A percentile compares a stretch with the other conserved stretches of the same genome.
Conservation (phyloP, 1,140 invertebrate species). For the Zaprionus ghesquierei region DNA sequence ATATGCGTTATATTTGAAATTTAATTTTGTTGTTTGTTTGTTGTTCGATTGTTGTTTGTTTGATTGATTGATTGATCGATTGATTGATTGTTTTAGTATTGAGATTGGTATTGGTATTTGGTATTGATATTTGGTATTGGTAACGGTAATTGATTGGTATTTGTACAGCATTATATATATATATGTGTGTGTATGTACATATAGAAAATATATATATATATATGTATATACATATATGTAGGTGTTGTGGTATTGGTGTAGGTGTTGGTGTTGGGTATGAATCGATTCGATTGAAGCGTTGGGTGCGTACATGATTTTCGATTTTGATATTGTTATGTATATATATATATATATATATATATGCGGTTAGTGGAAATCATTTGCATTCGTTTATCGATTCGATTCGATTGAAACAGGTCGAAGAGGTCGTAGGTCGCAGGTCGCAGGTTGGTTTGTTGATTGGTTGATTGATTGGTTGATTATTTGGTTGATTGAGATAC, state of each 20-base stretch:
- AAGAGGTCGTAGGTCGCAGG: slow-evolving; percentile 34
- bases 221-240: too few relatives aligned
- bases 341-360: background rate
- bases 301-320: slow-evolving; percentile 59
- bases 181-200: background rate
- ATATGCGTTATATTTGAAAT: slow-evolving; percentile 40
- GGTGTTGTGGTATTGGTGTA: background rate
- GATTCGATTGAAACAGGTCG: slow-evolving; percentile 25
- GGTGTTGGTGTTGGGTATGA: slow-evolving; percentile 2
- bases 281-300: slow-evolving; percentile 51
- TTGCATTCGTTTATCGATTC: slow-evolving; percentile 36
- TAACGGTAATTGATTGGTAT: slow-evolving; percentile 63
- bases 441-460: slow-evolving; percentile 40
- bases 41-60: background rate
- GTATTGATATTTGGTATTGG: slow-evolving; percentile 43
- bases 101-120: slow-evolving; percentile 55
- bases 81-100: slow-evolving; percentile 1
- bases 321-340: slow-evolving; percentile 55
- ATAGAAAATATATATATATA: too few relatives aligned
- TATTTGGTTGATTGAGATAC: slow-evolving; percentile 51
- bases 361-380: slow-evolving; percentile 40
- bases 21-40: slow-evolving; percentile 23
- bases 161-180: slow-evolving; percentile 48
- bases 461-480: slow-evolving; percentile 37
- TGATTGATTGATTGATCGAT: background rate